Evolutionary conservation across 2,888 invertebrate genomes (phyloP), one percentile per base, ranked within the genome.

Genomic region (Phyllotreta striolata): DNA sequence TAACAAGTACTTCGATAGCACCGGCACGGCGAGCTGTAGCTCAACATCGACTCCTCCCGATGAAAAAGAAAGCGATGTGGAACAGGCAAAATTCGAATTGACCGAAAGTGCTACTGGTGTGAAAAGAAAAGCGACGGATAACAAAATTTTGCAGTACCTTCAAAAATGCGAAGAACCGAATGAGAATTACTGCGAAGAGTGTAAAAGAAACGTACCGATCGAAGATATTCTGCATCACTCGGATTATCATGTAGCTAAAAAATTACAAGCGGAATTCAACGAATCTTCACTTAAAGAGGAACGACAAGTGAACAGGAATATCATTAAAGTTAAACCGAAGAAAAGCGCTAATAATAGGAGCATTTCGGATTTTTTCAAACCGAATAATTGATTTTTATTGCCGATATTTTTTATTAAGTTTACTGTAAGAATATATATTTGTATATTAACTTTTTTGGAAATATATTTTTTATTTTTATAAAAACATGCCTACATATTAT

Each of bases 211-310:
- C 24, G 62, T 67, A 41, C 44, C 59, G 24, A 70, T 82, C 1
- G 83, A 85, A 76, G 85, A 87, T 64, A 78, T 89, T 62, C 85
- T 85, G 38, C 87, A 86, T 63, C 95, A 95, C 80, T 80, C 86
- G 9, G 95, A 96, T 82, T 95, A 88, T 78, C 96, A 96, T 79
- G 85, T 91, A 73, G 96, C 96, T 4, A 87, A 89, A 76, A 89
- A 89, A 75, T 79, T 96, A 56, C 92, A 88, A 72, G 82, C 85
- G 71, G 85, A 89, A 80, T 77, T 91, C 6, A 91, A 91, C 67
- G 54, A 67, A 47, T 13, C 41, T 37, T 55, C 12, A 44, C 6
- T 12, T 10, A 56, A 12, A 3, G 10, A 13, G 3, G 24, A 10
- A 5, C 6, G 44, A 8, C 9, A 12, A 43, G 12, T 38, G 34